These are phyloP conservation scores for Drosophila anomelani DNA, from an alignment of 2,888 invertebrate species.

Conservation along the genomic window DNA sequence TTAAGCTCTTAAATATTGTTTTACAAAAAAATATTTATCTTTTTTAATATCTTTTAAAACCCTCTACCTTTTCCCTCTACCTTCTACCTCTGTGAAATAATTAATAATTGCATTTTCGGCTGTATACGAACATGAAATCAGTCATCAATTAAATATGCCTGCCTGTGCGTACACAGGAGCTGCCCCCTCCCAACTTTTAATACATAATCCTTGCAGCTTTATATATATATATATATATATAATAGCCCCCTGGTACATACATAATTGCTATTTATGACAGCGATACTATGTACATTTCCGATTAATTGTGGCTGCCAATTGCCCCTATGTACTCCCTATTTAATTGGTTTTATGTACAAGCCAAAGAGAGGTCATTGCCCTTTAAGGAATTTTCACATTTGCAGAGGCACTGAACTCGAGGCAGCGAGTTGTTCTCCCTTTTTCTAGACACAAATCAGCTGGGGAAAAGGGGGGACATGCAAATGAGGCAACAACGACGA, in stretches of 20 bases:
- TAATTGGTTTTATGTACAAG: slow-evolving; percentile 12
- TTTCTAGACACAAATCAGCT: slow-evolving; percentile 38
- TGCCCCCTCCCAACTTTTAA: slow-evolving; percentile 19
- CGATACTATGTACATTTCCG: slow-evolving; percentile 29
- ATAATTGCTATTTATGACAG: slow-evolving; percentile 40
- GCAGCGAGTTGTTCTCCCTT: not conserved
- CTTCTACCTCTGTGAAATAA: slow-evolving; percentile 32
- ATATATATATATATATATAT: slow-evolving; percentile 15
- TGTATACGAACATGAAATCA: slow-evolving; percentile 24
- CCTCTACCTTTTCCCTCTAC: not conserved
- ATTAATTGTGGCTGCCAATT: slow-evolving; percentile 37
- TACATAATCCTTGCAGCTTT: slow-evolving; percentile 50
- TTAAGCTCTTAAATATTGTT: not conserved
- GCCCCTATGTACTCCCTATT: not conserved
- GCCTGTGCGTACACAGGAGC: slow-evolving; percentile 36
- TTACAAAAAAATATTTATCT: not conserved
- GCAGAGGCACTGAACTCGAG: slow-evolving; percentile 6
- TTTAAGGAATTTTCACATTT: slow-evolving; percentile 4
- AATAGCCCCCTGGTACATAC: slow-evolving; percentile 5
- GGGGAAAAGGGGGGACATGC: slow-evolving; percentile 32
- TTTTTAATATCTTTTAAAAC: not conserved
- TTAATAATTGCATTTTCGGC: slow-evolving; percentile 62
- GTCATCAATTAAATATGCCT: slow-evolving; percentile 54
- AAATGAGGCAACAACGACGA: slow-evolving; percentile 33
- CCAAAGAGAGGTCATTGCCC: slow-evolving; percentile 21